These are phyloP conservation scores for Drosophila santomea DNA, from an alignment of 1,140 invertebrate genomes.

Conservation along the genomic window DNA sequence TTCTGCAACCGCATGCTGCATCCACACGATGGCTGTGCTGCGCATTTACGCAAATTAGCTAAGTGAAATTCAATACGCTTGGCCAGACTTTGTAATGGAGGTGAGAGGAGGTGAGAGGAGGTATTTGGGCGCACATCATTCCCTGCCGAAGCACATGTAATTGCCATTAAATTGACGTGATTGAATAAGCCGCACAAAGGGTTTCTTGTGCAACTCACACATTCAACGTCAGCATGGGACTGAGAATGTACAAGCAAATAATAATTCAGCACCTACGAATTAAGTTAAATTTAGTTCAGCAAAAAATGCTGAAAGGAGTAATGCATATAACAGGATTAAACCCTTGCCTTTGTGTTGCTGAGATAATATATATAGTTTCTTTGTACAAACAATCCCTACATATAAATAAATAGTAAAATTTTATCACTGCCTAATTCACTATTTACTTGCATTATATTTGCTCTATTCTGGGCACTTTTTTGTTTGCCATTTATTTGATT, in stretches of 20 bases:
- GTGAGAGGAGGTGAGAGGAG: background rate
- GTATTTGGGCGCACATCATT: conserved; percentile 31
- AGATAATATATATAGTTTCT: too few relatives aligned
- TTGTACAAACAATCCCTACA: too few relatives aligned
- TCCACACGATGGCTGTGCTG: conserved; percentile 53
- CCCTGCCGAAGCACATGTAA: conserved; percentile 41
- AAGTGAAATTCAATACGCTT: conserved; percentile 74
- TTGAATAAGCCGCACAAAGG: conserved; percentile 42
- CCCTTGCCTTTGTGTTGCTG: background rate
- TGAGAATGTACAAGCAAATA: background rate
- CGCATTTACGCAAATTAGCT: conserved; percentile 76
- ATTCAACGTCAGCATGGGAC: background rate
- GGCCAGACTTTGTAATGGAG: conserved; percentile 20
- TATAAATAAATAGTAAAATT: too few relatives aligned
- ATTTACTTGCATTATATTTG: conserved; percentile 7
- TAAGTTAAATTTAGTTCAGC: background rate
- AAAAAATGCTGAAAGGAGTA: background rate
- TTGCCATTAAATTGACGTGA: conserved; percentile 52
- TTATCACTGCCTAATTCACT: conserved; percentile 1
- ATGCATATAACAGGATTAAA: too few relatives aligned
- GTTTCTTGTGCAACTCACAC: conserved; percentile 3
- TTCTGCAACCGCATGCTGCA: conserved; percentile 7
- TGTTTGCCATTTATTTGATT: conserved; percentile 69
- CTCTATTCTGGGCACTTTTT: conserved; percentile 37
- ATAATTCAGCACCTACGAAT: background rate